Conservation (phyloP, 2,797 vertebrate species). For the Chromis chromis region DNA sequence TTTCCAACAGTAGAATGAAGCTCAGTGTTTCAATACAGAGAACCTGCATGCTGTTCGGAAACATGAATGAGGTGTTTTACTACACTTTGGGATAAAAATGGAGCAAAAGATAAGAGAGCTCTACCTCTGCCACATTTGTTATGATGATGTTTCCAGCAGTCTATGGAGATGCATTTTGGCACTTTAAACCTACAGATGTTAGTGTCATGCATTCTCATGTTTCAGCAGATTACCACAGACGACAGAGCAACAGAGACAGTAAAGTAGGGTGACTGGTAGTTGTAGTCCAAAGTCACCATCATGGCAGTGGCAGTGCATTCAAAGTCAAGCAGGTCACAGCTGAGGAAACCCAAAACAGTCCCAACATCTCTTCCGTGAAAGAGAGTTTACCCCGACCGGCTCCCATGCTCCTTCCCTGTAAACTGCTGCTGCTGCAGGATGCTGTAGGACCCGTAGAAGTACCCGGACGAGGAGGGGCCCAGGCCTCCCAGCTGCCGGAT, state of each 20-base stretch:
- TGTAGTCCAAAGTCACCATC: conserved; percentile 16
- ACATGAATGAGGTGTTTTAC: conserved; percentile 13
- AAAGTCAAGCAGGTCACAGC: neutral
- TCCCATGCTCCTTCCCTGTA: conserved; percentile 70
- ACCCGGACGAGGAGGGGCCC: conserved; percentile 70
- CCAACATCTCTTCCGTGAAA: neutral
- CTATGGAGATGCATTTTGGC: conserved; percentile 39
- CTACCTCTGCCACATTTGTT: conserved; percentile 1
- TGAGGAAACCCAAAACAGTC: neutral
- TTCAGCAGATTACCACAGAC: conserved; percentile 41
- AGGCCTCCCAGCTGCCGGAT: conserved; percentile 77
- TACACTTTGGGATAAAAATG: conserved; percentile 4
- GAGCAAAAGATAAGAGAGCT: neutral
- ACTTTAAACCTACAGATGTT: conserved; percentile 37
- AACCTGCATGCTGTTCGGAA: conserved; percentile 44
- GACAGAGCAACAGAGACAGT: conserved; percentile 11
- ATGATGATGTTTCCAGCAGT: conserved; percentile 8
- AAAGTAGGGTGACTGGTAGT: neutral
- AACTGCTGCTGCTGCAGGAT: conserved; percentile 71
- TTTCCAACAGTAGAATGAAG: conserved; percentile 3
- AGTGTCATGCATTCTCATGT: conserved; percentile 24
- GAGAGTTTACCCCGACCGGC: conserved; percentile 60
- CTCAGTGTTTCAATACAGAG: conserved; percentile 7
- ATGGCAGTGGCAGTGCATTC: conserved; percentile 34
- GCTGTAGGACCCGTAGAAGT: conserved; percentile 68